Evolutionary conservation across 2,888 invertebrate species (phyloP), one percentile per base, ranked within the genome.

Genomic region (Exephanes ischioxanthus): DNA sequence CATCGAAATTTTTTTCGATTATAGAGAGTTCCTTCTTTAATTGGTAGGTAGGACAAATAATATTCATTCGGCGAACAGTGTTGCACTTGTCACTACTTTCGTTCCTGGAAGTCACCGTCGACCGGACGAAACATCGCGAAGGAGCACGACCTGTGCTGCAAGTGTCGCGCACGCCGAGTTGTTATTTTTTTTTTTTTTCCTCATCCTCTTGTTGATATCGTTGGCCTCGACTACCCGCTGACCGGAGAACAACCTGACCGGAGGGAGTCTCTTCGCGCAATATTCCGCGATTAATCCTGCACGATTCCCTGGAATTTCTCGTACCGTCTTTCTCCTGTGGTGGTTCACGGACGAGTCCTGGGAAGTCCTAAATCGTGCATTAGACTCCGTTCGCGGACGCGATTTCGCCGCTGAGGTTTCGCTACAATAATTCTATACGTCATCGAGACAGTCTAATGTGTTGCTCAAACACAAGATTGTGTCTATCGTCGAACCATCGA

Each of bases 291-390:
- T 91, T 88, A 88, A 90, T 91, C 82, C 89, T 89, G 91, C 93
- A 91, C 93, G 92, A 91, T 92, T 92, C 92, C 89, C 88, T 89
- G 91, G 90, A 92, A 90, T 89, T 90, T 89, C 88, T 78, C 75
- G 45, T 70, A 72, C 41, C 26, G 19, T 73, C n/a, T 41, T 48
- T 30, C 33, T 83, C 48, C 30, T 53, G 45, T 77, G 30, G 66
- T 11, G 41, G n/a, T 67, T 26, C 58, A 71, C 11, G 53, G 3
- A 41, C 22, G 61, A 51, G 11, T 53, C 5, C 16, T 26, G 37
- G n/a, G 67, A 22, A n/a, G 37, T 9, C 30, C 33, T 48, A 22
- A 16, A 37, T 41, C n/a, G 19, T 72, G 58, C 72, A 58, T 48
- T 73, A 26, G n/a, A 66, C 58, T 4, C 55, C 37, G 37, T 37